Evolutionary conservation across 2,888 invertebrate species (phyloP), one percentile per base, ranked within the genome.

Genomic region (Eupithecia inturbata): DNA sequence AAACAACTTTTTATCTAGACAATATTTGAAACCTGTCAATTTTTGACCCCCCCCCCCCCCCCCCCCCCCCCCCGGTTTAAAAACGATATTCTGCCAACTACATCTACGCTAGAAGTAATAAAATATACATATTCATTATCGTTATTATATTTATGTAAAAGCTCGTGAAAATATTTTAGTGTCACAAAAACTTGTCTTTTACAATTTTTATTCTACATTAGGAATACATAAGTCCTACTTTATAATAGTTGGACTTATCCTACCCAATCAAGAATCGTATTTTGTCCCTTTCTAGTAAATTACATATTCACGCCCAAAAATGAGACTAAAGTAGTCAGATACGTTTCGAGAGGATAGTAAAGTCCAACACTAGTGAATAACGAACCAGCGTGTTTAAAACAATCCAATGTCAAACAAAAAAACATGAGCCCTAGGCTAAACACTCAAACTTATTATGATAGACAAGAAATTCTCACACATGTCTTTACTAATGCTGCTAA

Each of bases 401-500:
- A 90, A 84, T 89, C 88, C 88, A 86, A 87, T 84, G 80, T 77
- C 82, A 77, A 82, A 83, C 78, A 82, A 79, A 81, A 41, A 83
- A 78, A 78, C 78, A 77, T 78, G 72, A 74, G 83, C 85, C 88
- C 88, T 90, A 81, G 39, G 70, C 88, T 89, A 91, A 85, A 89
- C 92, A 92, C 90, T 82, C 90, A 89, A 77, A 87, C 88, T 86
- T 90, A 90, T 63, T 36, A 31, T 31, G 85, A 82, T 86, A 82
- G 76, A 71, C 76, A 73, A 85, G 85, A 87, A 84, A 84, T 88
- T 81, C 83, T 83, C 86, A 87, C 79, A 81, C 84, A 90, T 94
- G 94, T 94, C 94, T 94, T 94, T 94, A 91, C 90, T 86, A 86
- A 80, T 94, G 94, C 93, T 93, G 93, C 94, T 92, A 87, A 85